A percentile compares a stretch with the other conserved stretches of the same genome.
Conservation (phyloP, 1,140 invertebrate genomes). For the Solenopsis fugax region DNA sequence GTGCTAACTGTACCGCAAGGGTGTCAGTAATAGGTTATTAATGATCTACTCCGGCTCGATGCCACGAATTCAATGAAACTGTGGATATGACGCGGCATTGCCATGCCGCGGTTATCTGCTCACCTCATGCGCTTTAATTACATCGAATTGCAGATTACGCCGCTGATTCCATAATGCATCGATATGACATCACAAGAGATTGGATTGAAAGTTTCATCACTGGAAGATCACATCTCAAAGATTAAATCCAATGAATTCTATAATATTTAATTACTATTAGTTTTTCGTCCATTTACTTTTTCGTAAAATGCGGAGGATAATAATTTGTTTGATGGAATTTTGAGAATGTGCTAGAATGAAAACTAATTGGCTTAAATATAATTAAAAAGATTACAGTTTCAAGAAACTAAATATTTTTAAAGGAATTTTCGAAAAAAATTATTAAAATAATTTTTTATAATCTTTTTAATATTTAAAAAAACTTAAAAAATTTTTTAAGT, state of each 20-base stretch:
- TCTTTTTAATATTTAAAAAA: conserved; percentile 3
- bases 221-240: background rate
- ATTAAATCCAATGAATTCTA: conserved; percentile 22
- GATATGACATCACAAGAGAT: conserved; percentile 58
- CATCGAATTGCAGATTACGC: conserved; percentile 61
- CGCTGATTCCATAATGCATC: conserved; percentile 49
- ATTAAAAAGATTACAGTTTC: background rate
- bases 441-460: background rate
- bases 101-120: conserved; percentile 59
- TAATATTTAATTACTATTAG: conserved; percentile 12
- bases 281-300: background rate
- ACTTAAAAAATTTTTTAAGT: background rate
- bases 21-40: conserved; percentile 64
- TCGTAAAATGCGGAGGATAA: background rate
- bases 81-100: conserved; percentile 54
- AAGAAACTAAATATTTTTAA: background rate
- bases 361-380: background rate
- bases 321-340: background rate
- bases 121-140: conserved; percentile 58
- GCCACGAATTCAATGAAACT: conserved; percentile 64
- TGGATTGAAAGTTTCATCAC: conserved; percentile 47
- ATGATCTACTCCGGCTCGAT: conserved; percentile 64
- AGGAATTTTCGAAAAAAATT: background rate
- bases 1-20: conserved; percentile 61
- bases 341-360: background rate